Evolutionary conservation across 64 coral and sea anemone species (phyloP).

Genomic region (Anthopleura sola): DNA sequence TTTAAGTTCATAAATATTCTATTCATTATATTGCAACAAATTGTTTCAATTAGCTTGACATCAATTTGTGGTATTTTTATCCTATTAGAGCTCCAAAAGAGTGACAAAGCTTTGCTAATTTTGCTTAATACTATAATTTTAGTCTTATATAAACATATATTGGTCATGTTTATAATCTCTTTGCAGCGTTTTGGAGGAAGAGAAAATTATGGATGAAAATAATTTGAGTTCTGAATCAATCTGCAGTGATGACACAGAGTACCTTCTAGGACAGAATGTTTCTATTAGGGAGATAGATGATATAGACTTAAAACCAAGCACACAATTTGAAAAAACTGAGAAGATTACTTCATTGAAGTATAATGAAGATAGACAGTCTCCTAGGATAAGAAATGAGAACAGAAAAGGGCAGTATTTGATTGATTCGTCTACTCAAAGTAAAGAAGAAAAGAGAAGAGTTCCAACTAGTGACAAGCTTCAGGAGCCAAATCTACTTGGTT

Average conservation of each 20-base stretch:
- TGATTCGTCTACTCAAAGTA: neutral
- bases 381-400: neutral
- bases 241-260: slow-evolving; percentile 92
- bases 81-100: too few species aligned
- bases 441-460: neutral
- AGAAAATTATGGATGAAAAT: slow-evolving; percentile 66
- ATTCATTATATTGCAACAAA: neutral
- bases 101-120: too few species aligned
- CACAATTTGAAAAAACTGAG: neutral
- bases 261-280: slow-evolving; percentile 84
- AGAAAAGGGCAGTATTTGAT: neutral
- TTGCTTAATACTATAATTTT: too few species aligned
- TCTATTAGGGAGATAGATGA: slow-evolving; percentile 89
- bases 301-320: slow-evolving; percentile 31
- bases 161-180: neutral
- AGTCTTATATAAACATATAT: too few species aligned
- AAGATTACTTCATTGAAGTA: neutral
- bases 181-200: neutral
- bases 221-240: slow-evolving; percentile 71
- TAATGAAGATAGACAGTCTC: neutral
- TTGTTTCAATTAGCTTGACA: neutral
- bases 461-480: neutral
- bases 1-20: neutral
- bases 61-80: neutral
- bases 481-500: neutral